These are phyloP conservation scores for Aphyosemion australe DNA, from an alignment of 2,113 vertebrate species.

Conservation along the genomic window DNA sequence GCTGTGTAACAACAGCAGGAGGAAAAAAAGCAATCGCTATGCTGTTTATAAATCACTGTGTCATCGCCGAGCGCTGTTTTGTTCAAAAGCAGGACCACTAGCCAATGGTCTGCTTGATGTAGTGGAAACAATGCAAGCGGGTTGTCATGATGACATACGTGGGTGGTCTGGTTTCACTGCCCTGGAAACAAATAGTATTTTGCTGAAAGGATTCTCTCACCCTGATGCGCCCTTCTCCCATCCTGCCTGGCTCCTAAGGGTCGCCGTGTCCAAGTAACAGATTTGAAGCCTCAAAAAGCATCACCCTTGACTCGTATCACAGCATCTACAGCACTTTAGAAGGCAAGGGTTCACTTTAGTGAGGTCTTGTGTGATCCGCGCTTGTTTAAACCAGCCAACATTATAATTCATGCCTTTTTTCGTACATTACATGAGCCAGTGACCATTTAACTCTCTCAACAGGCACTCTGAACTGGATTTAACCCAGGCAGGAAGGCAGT, in stretches of 20 bases:
- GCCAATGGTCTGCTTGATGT: conserved; percentile 68
- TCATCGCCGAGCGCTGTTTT: conserved; percentile 56
- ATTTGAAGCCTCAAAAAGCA: conserved; percentile 18
- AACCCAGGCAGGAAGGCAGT: conserved; percentile 35
- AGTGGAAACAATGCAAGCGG: conserved; percentile 59
- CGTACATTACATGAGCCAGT: conserved; percentile 29
- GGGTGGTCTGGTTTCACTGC: conserved; percentile 36
- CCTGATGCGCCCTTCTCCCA: conserved; percentile 25
- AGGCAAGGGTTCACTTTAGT: conserved; percentile 17
- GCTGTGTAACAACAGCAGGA: conserved; percentile 68
- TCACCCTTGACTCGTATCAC: conserved; percentile 20
- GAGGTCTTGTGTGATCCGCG: conserved; percentile 1
- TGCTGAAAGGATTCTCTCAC: conserved; percentile 45
- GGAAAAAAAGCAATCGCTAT: conserved; percentile 52
- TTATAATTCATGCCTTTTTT: conserved; percentile 36
- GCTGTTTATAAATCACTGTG: conserved; percentile 76
- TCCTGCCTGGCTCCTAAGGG: conserved; percentile 42
- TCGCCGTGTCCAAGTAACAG: conserved; percentile 12
- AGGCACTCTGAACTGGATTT: conserved; percentile 44
- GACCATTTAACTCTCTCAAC: conserved; percentile 36
- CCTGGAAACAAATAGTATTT: conserved; percentile 46
- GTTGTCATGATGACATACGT: conserved; percentile 62
- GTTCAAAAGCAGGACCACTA: conserved; percentile 53
- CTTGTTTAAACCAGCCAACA: conserved; percentile 16
- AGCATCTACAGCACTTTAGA: conserved; percentile 12